Evolutionary conservation across 2,797 vertebrate species (phyloP).

Genomic region (Channallabes apus): DNA sequence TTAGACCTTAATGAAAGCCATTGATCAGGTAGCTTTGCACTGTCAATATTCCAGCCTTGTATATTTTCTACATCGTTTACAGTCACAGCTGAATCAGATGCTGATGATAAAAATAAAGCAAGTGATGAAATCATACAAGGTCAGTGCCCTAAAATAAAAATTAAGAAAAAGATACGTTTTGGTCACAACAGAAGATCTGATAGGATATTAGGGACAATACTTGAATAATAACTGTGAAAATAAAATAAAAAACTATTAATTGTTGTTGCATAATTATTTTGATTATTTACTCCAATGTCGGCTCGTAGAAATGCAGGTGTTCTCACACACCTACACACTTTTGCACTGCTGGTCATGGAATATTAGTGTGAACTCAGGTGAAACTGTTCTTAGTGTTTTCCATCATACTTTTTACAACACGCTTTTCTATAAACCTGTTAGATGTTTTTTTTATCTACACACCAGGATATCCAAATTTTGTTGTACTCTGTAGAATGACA

Average conservation of each 20-base stretch:
- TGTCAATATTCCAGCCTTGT: background rate
- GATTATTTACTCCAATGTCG: background rate
- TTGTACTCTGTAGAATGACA: too few relatives aligned
- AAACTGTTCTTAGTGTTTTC: background rate
- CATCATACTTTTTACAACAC: background rate
- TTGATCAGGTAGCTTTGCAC: background rate
- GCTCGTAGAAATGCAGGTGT: background rate
- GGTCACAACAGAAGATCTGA: background rate
- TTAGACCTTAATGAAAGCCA: background rate
- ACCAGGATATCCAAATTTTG: too few relatives aligned
- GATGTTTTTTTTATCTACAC: background rate
- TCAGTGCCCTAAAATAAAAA: background rate
- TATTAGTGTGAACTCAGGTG: background rate
- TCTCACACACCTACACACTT: background rate
- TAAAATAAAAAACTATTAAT: background rate
- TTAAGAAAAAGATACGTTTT: too few relatives aligned
- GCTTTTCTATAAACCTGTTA: constrained; percentile 24
- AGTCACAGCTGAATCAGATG: constrained; percentile 2
- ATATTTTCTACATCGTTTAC: background rate
- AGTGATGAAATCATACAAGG: background rate
- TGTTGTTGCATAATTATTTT: background rate
- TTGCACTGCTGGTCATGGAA: background rate
- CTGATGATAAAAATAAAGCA: background rate
- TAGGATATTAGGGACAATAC: background rate
- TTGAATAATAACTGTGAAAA: background rate